Evolutionary conservation across 2,888 invertebrate genomes (phyloP), one percentile per base, ranked within the genome.

Genomic region (Scotopteryx bipunctaria): DNA sequence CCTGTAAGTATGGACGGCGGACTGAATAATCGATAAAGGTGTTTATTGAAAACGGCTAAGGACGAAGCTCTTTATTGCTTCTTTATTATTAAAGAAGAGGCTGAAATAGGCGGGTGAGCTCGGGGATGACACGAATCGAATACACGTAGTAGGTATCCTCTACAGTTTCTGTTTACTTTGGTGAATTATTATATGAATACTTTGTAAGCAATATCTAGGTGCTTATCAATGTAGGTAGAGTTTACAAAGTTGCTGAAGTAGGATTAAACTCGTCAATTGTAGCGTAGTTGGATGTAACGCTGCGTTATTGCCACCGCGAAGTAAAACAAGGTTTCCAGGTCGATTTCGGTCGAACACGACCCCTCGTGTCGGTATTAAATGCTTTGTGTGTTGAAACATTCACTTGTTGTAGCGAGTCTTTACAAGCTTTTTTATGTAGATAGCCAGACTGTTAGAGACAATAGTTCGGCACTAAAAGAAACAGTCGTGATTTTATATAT

Each of bases 21-120:
- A 75, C 84, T 88, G 88, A 89, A 90, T 90, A 90, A 90, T 90
- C 89, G 88, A 90, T 90, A 90, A 86, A 89, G 89, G 89, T 89
- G 89, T 90, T 90, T 90, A 89, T 90, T 90, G 89, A 89, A 89
- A 88, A 87, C 86, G 86, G 86, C 83, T 88, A 83, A 87, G 83
- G 85, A 85, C 79, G 83, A 76, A 80, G 83, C 83, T 83, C 84
- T 84, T 88, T 87, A 88, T 86, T 84, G 86, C 86, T 85, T 84
- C 85, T 88, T 87, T 86, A 87, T 87, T 86, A 87, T 86, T 86
- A 78, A 88, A 80, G 73, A 70, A 60, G 57, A 61, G 62, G 61
- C 67, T 67, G 61, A 70, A 79, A 75, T 73, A 73, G 67, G 59
- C 61, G 51, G 55, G 55, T 15, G 31, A 40, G 43, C 35, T 42